Evolutionary conservation across 2,113 vertebrate species (phyloP), one percentile per base, ranked within the genome.

Genomic region (Hypanus sabinus): DNA sequence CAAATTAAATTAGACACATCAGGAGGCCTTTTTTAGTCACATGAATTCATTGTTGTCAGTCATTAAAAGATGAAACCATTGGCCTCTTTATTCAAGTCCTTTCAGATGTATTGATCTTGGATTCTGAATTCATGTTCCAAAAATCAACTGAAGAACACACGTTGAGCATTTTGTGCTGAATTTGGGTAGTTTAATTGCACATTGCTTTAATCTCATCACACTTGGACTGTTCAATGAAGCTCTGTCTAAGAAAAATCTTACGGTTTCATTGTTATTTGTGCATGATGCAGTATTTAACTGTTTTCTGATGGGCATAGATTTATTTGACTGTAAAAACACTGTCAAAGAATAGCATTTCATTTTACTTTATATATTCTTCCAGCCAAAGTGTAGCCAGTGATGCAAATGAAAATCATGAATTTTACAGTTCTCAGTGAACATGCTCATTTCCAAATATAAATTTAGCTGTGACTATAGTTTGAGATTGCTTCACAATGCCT

Each of bases 1-100:
- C n/a, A 55, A 57, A 88, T 88, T 88, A 30, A 88, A 88, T 88
- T 11, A n/a, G 83, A 62, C 83, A 88, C 83, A 60, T 88, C n/a
- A 60, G 27, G 27, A 55, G 30, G 57, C 81, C 81, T 57, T 55
- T 70, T 70, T 87, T 88, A n/a, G 14, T 88, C 27, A 88, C 55
- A 88, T 60, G 55, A 62, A 55, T 88, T 88, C 57, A 88, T 88
- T 88, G 60, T 88, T 62, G 57, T 88, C 83, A 88, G 27, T 88
- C 27, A 88, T 88, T 62, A 62, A 88, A 87, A 62, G 14, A 36
- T 88, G 55, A 60, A 88, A 88, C 62, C 60, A 88, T 88, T 60
- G 60, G 27, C 60, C 10, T 55, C 46, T 27, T 55, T 85, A 22
- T 57, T 85, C 20, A 85, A 81, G 22, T 11, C 46, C 9, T 85